Percentiles rank a stretch among this genome's conserved stretches.
phyloP scores from a whole-genome alignment of 1,140 invertebrate species.

The Polyergus mexicanus region DNA sequence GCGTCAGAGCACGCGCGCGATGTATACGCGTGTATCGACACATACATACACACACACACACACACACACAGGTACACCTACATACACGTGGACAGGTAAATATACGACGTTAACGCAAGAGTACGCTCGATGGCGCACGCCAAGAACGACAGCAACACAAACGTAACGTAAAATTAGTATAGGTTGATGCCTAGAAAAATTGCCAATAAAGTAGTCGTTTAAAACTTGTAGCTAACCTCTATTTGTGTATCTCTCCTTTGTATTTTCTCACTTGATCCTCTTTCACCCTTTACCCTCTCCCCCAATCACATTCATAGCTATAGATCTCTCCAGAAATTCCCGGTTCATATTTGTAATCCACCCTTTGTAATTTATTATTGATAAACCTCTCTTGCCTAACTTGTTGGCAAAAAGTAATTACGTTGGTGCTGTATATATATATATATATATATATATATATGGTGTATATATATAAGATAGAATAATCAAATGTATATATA shows the following conservation, averaged over 20 bases:
- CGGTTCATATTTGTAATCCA: not conserved
- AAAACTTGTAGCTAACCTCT: constrained; percentile 86
- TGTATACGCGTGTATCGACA: constrained; percentile 26
- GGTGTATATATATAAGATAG: not conserved
- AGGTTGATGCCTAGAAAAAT: constrained; percentile 85
- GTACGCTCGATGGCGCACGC: constrained; percentile 67
- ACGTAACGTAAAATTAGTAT: constrained; percentile 79
- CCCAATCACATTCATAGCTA: not conserved
- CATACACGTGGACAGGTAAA: constrained; percentile 26
- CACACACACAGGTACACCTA: not conserved
- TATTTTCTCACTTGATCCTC: constrained; percentile 74
- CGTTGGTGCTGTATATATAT: constrained; percentile 63
- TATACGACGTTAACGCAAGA: constrained; percentile 55
- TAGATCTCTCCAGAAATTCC: constrained; percentile 9
- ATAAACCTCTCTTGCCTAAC: constrained; percentile 54
- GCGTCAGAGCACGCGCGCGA: constrained; percentile 47
- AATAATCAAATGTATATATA: constrained; percentile 47
- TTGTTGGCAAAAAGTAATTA: constrained; percentile 64
- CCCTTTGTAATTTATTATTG: constrained; percentile 51
- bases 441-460: too few species aligned
- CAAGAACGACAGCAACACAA: constrained; percentile 65
- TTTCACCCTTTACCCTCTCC: not conserved
- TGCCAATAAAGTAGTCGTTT: constrained; percentile 86
- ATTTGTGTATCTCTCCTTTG: constrained; percentile 84
- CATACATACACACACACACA: not conserved